A percentile compares a stretch with the other conserved stretches of the same genome.
Evolutionary conservation across 2,797 vertebrate genomes (phyloP).

Genomic region (Meda fulgida): DNA sequence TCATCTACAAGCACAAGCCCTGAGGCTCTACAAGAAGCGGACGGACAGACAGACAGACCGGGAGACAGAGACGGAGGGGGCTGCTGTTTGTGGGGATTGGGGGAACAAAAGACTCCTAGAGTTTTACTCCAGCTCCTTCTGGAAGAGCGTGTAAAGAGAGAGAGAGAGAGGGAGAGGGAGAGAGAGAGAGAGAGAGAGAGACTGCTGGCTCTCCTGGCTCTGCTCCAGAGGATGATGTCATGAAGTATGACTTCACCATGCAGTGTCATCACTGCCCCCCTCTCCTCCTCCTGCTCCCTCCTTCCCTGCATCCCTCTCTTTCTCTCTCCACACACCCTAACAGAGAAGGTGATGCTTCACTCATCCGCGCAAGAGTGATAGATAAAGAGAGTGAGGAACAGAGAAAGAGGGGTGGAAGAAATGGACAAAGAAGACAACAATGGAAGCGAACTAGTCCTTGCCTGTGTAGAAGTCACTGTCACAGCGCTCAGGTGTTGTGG

Average conservation of each 20-base stretch:
- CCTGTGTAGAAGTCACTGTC: background rate
- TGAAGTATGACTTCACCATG: constrained; percentile 69
- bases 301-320: constrained; percentile 48
- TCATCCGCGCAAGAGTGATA: constrained; percentile 53
- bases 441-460: background rate
- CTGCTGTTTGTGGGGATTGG: constrained; percentile 34
- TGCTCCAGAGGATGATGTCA: constrained; percentile 68
- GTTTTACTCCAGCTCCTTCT: constrained; percentile 60
- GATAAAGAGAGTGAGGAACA: constrained; percentile 17
- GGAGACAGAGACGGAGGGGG: constrained; percentile 47
- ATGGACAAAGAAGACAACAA: constrained; percentile 21
- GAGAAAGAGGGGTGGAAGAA: constrained; percentile 7
- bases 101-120: constrained; percentile 56
- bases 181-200: constrained; percentile 30
- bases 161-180: constrained; percentile 15
- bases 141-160: constrained; percentile 52
- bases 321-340: constrained; percentile 42
- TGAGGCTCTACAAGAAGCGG: constrained; percentile 51
- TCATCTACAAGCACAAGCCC: constrained; percentile 58
- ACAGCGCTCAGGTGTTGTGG: background rate
- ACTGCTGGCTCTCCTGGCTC: constrained; percentile 62
- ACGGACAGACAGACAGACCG: constrained; percentile 38
- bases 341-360: constrained; percentile 56
- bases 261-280: constrained; percentile 66
- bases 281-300: constrained; percentile 38